Conservation (phyloP, 1,140 invertebrate genomes). For the Platyura marginata region DNA sequence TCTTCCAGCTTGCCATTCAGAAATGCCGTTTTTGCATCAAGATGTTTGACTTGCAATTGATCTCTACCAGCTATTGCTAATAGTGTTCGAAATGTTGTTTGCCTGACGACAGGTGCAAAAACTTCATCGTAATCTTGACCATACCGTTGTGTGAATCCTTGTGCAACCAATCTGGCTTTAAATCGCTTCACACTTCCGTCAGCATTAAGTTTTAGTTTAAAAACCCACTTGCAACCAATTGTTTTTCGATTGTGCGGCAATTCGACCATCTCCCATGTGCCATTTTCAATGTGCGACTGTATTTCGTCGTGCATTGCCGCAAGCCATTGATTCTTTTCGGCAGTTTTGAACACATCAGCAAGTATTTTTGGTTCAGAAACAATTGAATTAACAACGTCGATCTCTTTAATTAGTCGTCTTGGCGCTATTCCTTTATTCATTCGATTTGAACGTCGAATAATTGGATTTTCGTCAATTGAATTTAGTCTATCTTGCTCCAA, state of each 20-base stretch:
- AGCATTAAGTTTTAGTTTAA: constrained; percentile 9
- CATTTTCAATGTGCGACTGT: constrained; percentile 1
- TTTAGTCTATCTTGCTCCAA: neutral
- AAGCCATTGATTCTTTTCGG: constrained; percentile 3
- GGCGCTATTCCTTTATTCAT: neutral
- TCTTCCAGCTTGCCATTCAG: constrained; percentile 22
- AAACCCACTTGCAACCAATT: constrained; percentile 7
- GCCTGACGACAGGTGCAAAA: constrained; percentile 11
- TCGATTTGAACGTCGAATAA: neutral
- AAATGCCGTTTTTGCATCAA: constrained; percentile 23
- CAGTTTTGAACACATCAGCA: constrained; percentile 3
- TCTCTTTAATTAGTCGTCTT: neutral
- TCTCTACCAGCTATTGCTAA: neutral
- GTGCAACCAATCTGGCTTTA: constrained; percentile 15
- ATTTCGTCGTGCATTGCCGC: constrained; percentile 7
- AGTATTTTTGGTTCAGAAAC: neutral
- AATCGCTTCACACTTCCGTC: constrained; percentile 8
- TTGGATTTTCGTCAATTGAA: neutral
- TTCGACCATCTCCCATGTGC: neutral
- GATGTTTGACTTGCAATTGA: constrained; percentile 6
- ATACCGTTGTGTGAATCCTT: constrained; percentile 8
- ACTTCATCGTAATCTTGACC: constrained; percentile 8
- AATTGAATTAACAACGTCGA: neutral
- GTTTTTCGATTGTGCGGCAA: neutral
- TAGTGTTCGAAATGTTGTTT: constrained; percentile 8